Base-by-base conservation (phyloP, 2,113 vertebrate genomes). In the Brachionichthys hirsutus region DNA sequence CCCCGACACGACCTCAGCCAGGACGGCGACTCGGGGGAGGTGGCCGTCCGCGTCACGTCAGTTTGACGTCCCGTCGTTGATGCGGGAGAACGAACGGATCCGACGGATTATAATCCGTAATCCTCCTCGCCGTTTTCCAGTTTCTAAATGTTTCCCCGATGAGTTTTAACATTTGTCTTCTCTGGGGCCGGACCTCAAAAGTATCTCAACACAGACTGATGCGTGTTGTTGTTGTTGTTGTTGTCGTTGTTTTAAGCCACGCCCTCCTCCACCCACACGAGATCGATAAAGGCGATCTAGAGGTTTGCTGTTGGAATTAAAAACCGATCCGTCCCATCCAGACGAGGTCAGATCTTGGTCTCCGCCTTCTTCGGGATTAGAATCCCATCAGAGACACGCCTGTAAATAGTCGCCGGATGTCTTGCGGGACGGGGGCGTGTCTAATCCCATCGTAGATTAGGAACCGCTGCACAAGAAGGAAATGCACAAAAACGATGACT, bases 31-130 rank as follows among this genome's bases (percentile, higher is more conserved):
- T 94, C 94, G 0, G 94, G 94, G 38, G 95, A 97, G 83, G 93
- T 95, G 0, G 95, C 95, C 3, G 93, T 98, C 74, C 93, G 94
- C 67, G 95, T 97, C n/a, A 97, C 95, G 2, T 95, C 95, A 0
- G 95, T 98, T 86, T 98, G 35, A 75, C 30, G 1, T 4, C 44
- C 24, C 38, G 72, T 30, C 1, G 8, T 4, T 30, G 24, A 30
- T 8, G 24, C 24, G 8, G 24, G 54, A 34, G 47, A 42, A 4
- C n/a, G 15, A 54, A 45, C 60, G 19, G n/a, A n/a, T 54, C 41
- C 43, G 64, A 46, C n/a, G 51, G 60, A 19, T 41, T 35, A 1
- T 11, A 43, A 12, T 10, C 17, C 11, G 38, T 34, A 36, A 20
- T 49, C 17, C 35, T 48, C 30, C 40, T n/a, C 13, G 20, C 42